Evolutionary conservation across 2,113 vertebrate genomes (phyloP).

Genomic region (Fukomys damarensis): DNA sequence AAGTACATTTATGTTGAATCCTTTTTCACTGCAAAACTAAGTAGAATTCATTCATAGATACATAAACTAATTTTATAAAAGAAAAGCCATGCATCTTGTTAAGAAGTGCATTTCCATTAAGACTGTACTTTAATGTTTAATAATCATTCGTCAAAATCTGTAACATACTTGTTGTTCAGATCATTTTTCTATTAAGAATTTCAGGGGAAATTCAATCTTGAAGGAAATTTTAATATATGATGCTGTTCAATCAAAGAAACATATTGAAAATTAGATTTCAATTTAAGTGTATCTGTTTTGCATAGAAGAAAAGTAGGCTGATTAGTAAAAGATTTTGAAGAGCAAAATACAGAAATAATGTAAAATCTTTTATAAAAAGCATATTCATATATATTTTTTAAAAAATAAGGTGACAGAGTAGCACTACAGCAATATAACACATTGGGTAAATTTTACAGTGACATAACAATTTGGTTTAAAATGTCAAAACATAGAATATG

Average conservation of each 20-base stretch:
- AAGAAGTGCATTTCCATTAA: neutral
- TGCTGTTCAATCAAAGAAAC: neutral
- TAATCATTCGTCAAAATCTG: neutral
- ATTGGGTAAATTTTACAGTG: neutral
- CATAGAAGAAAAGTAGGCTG: neutral
- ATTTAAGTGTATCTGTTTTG: constrained; percentile 4
- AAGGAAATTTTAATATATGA: neutral
- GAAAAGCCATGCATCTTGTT: neutral
- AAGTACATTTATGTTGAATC: neutral
- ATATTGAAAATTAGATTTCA: neutral
- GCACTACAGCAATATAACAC: neutral
- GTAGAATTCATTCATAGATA: neutral
- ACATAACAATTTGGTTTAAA: constrained; percentile 29
- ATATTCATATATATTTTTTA: neutral
- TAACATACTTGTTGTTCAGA: neutral
- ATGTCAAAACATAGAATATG: constrained; percentile 44
- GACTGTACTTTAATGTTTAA: constrained; percentile 24
- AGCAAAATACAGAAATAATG: neutral
- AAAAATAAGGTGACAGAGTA: neutral
- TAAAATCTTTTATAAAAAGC: constrained; percentile 43
- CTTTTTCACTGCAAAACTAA: constrained; percentile 26
- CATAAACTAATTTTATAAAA: neutral
- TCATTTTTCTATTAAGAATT: constrained; percentile 43
- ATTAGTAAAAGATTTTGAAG: neutral
- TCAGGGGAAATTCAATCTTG: neutral